Evolutionary conservation across 2,888 invertebrate species (phyloP), one percentile per base, ranked within the genome.

Genomic region (Amiota communis): DNA sequence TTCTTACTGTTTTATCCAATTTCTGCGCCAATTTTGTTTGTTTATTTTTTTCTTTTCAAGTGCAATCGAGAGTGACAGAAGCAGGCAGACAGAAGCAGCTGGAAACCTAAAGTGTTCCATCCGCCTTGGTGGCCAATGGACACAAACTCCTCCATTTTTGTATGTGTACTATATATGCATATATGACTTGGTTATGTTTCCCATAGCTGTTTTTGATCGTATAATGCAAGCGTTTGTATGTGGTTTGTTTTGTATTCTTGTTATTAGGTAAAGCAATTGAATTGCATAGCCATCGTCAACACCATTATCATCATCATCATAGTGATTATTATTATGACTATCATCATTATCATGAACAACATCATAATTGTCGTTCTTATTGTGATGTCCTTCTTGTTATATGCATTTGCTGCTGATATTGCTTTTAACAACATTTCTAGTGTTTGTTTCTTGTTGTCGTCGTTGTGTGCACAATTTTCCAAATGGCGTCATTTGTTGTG

Each of bases 281-380:
- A 53, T 68, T 17, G 47, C 48, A 20, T 59, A 6, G 59, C 20
- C 36, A 36, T 23, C 23, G 23, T 23, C 23, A 23, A n/a, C n/a
- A n/a, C n/a, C n/a, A n/a, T 23, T 15, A 17, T 57, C 57, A 23
- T 36, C 36, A 6, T 6, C 36, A 36, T 36, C 6, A 36, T 6
- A 0, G 6, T 36, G 3, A 36, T 36, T 36, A 36, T 36, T 2
- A 74, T 74, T 83, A 82, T 78, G 78, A n/a, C 56, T 80, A 79
- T 76, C 79, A 82, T 78, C 78, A 82, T 74, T 80, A 78, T 85
- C 36, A 36, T 36, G 36, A 36, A 36, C 36, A 36, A 36, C 36
- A 36, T 36, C 36, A 36, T 36, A 36, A 74, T 74, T 83, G 84
- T 78, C 79, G 36, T 69, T 83, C 78, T 77, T 79, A 82, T 78